Conservation (phyloP, 2,797 vertebrate species). For the Coccyzus lansbergi region DNA sequence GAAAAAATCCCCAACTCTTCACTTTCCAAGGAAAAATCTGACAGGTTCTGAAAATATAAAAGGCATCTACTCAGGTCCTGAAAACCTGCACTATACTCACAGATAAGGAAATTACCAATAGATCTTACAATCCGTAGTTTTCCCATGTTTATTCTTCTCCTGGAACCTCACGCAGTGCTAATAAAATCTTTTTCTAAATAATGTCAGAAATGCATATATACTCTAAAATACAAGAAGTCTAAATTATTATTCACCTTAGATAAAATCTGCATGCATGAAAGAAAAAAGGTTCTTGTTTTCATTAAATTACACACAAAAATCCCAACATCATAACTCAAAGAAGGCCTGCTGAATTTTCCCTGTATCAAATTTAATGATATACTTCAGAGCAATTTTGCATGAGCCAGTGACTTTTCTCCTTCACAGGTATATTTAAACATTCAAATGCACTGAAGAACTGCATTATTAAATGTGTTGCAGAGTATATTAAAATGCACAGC, state of each 20-base stretch:
- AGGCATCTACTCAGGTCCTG: background rate
- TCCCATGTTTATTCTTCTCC: background rate
- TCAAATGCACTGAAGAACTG: conserved; percentile 28
- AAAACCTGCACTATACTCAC: background rate
- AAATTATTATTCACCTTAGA: background rate
- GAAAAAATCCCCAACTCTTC: background rate
- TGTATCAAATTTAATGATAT: background rate
- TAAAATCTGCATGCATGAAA: no score
- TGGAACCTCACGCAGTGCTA: background rate
- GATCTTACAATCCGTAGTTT: background rate
- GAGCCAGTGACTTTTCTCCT: background rate
- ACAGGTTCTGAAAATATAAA: background rate
- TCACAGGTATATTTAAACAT: conserved; percentile 22
- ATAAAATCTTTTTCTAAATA: background rate
- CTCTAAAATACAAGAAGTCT: background rate
- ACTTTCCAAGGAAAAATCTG: background rate
- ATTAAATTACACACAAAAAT: background rate
- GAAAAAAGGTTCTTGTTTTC: background rate
- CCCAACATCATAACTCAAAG: background rate
- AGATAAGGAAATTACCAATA: background rate
- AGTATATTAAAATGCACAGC: background rate
- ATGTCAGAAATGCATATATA: background rate
- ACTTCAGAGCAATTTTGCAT: background rate
- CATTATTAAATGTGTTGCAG: background rate
- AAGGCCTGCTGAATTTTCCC: background rate